Evolutionary conservation across 2,797 vertebrate species (phyloP).

Genomic region (Sebastes taczanowskii): DNA sequence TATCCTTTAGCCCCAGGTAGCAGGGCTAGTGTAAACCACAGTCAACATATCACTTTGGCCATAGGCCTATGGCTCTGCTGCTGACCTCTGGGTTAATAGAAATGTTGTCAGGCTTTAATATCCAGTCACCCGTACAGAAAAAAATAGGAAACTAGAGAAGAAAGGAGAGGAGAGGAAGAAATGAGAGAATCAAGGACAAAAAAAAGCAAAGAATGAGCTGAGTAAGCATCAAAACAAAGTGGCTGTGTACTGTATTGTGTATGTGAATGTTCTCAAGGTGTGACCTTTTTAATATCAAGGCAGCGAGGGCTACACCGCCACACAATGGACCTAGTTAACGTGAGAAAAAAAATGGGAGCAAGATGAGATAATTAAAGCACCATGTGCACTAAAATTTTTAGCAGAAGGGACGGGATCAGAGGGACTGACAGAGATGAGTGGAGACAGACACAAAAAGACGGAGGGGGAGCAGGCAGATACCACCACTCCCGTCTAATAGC

Average conservation of each 20-base stretch:
- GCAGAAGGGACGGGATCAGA: slow-evolving; percentile 10
- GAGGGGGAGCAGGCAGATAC: background rate
- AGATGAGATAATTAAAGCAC: slow-evolving; percentile 30
- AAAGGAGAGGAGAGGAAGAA: background rate
- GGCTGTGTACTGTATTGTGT: background rate
- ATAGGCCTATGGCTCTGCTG: slow-evolving; percentile 49
- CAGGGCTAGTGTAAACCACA: slow-evolving; percentile 64
- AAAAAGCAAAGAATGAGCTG: slow-evolving; percentile 7
- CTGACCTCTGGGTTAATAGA: slow-evolving; percentile 81
- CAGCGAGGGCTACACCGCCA: background rate
- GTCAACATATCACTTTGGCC: slow-evolving; percentile 61
- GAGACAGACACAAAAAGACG: slow-evolving; percentile 17
- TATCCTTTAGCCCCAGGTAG: slow-evolving; percentile 64
- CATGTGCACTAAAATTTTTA: slow-evolving; percentile 25
- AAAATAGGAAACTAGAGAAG: background rate
- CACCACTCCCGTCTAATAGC: background rate
- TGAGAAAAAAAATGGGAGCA: background rate
- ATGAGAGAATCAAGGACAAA: slow-evolving; percentile 1
- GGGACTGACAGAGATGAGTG: slow-evolving; percentile 19
- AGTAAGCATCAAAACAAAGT: slow-evolving; percentile 28
- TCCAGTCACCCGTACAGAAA: slow-evolving; percentile 46
- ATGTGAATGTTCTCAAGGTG: background rate
- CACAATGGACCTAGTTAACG: slow-evolving; percentile 16
- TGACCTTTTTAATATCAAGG: slow-evolving; percentile 17
- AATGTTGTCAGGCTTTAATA: slow-evolving; percentile 72